Percentiles rank a stretch among this genome's conserved stretches.
Evolutionary conservation across 2,888 invertebrate genomes (phyloP).

Genomic region (Vanessa cardui): DNA sequence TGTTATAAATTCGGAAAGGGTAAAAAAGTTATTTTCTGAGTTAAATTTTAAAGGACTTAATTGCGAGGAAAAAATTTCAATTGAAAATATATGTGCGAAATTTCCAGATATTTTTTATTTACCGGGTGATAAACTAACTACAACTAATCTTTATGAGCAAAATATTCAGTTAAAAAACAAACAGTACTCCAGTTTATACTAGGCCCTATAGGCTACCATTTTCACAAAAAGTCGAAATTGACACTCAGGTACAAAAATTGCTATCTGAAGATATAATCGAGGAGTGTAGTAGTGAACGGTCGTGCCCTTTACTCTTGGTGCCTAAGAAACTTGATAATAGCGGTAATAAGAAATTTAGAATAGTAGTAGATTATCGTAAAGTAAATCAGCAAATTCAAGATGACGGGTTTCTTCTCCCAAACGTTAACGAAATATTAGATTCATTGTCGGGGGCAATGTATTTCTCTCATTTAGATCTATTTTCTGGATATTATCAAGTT

Average conservation of each 20-base stretch:
- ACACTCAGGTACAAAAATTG: conserved; percentile 8
- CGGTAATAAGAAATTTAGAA: background rate
- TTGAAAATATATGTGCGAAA: conserved; percentile 33
- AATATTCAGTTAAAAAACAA: conserved; percentile 9
- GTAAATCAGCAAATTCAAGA: conserved; percentile 4
- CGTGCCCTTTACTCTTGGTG: conserved; percentile 2
- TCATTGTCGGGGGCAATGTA: background rate
- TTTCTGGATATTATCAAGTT: background rate
- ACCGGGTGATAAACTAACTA: conserved; percentile 33
- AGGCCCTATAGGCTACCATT: conserved; percentile 15
- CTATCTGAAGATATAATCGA: conserved; percentile 5
- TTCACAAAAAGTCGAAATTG: background rate
- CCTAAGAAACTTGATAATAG: conserved; percentile 4
- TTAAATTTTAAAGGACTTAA: no score
- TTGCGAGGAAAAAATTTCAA: no score
- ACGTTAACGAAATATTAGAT: background rate
- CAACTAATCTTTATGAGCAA: conserved; percentile 29
- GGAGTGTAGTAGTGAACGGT: conserved; percentile 2
- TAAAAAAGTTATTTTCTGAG: no score
- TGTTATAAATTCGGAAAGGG: no score
- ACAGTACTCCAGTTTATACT: conserved; percentile 1
- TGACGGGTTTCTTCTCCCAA: conserved; percentile 17
- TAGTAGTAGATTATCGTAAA: conserved; percentile 10
- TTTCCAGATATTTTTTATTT: conserved; percentile 35
- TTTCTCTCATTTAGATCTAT: background rate